Evolutionary conservation across 1,140 invertebrate species (phyloP).

Genomic region (Pantala flavescens): DNA sequence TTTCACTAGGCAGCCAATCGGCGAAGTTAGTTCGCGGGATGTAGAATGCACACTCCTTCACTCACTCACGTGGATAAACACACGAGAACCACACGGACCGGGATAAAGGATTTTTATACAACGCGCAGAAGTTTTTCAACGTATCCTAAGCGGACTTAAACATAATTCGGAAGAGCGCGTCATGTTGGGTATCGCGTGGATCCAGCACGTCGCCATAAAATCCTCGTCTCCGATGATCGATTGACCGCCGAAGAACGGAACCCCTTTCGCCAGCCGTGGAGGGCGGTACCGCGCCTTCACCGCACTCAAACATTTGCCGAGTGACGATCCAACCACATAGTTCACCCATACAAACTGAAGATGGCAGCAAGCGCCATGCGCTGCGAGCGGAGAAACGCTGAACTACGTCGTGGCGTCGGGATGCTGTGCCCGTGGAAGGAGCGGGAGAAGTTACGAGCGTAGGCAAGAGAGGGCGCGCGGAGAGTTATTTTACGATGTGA

Average conservation of each 20-base stretch:
- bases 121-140: not conserved
- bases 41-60: not conserved
- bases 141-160: not conserved
- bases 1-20: too few relatives aligned
- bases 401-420: not conserved
- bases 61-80: slow-evolving; percentile 1
- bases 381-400: not conserved
- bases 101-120: not conserved
- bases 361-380: slow-evolving; percentile 1
- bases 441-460: not conserved
- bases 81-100: not conserved
- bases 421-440: not conserved
- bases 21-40: too few relatives aligned
- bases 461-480: not conserved
- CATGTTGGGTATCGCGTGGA: not conserved
- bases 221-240: not conserved
- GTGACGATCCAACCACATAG: not conserved
- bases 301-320: slow-evolving; percentile 7
- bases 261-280: not conserved
- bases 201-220: not conserved
- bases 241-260: not conserved
- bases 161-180: not conserved
- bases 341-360: not conserved
- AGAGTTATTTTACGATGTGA: not conserved
- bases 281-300: not conserved